phyloP scores from a whole-genome alignment of 2,113 vertebrate species.

The Oryzias melastigma region DNA sequence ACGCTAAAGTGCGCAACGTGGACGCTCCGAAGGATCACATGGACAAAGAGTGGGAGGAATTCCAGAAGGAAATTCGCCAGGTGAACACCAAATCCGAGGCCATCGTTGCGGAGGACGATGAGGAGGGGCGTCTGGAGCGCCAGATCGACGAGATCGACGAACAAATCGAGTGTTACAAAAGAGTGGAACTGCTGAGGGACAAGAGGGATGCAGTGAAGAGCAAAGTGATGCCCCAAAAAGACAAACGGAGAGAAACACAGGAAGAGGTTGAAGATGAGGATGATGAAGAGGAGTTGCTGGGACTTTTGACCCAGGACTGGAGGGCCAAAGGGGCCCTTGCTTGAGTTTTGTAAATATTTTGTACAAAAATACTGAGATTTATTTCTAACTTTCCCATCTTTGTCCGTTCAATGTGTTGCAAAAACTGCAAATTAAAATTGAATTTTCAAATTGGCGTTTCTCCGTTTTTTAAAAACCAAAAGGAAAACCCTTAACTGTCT shows the following conservation, averaged over 20 bases:
- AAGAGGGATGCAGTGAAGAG: slow-evolving; percentile 84
- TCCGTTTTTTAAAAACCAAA: slow-evolving; percentile 12
- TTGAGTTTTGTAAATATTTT: slow-evolving; percentile 54
- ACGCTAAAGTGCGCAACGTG: slow-evolving; percentile 93
- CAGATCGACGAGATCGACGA: slow-evolving; percentile 97
- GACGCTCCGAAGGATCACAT: slow-evolving; percentile 95
- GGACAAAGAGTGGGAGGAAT: slow-evolving; percentile 99
- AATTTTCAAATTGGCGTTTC: neutral
- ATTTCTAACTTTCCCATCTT: slow-evolving; percentile 32
- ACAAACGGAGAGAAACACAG: slow-evolving; percentile 53
- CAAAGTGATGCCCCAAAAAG: slow-evolving; percentile 67
- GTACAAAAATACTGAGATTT: neutral
- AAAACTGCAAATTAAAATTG: too few species aligned
- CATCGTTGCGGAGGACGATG: slow-evolving; percentile 95
- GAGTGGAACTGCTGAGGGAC: slow-evolving; percentile 87
- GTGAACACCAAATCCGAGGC: slow-evolving; percentile 95
- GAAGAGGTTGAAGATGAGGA: slow-evolving; percentile 80
- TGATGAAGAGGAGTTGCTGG: slow-evolving; percentile 87
- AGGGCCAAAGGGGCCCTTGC: slow-evolving; percentile 91
- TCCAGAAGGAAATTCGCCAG: slow-evolving; percentile 95
- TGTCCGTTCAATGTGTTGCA: too few species aligned
- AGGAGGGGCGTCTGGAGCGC: slow-evolving; percentile 91
- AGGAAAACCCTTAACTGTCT: slow-evolving; percentile 47
- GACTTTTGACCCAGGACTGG: slow-evolving; percentile 90
- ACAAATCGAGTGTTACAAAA: slow-evolving; percentile 92